Base-by-base conservation (phyloP, 2,797 vertebrate species). In the Betta splendens region DNA sequence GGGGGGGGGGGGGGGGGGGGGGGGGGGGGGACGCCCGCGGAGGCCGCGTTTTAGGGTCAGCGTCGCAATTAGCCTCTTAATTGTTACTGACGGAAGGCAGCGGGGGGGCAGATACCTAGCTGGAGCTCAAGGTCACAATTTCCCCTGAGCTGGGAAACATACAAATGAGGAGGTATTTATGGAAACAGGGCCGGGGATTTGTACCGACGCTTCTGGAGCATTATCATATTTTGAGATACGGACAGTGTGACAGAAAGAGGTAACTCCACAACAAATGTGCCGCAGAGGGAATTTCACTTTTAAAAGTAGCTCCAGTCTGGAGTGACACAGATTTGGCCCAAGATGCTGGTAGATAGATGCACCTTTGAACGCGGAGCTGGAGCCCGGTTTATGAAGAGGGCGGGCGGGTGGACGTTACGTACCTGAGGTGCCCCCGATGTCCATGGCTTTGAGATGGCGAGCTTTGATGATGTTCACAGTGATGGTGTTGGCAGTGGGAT, bases 401-500 rank as follows among this genome's bases (percentile, higher is more conserved):
- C 39, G 44, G 42, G 31, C 50, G 33, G 44, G 20, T 40, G 25
- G 38, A 38, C 58, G 35, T 39, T 60, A 31, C 39, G 4, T 90
- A 98, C 97, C 97, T 94, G 97, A 98, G 6, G 97, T 98, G 77
- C 97, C 97, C 61, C 97, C 97, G 31, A 99, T 98, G 87, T 98
- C 97, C 97, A 98, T 98, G 94, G 97, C 97, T 97, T 98, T 99
- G 85, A 99, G 94, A 89, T 99, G 95, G 40, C 97, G 92, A 0
- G 95, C 97, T 93, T 99, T 99, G 90, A 98, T 99, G 89, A 98
- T 98, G 86, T 95, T 98, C 86, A 99, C 96, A 87, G 96, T 95
- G 79, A 99, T 98, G 90, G 92, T 98, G 89, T 99, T 99, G 86
- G 94, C 94, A 1, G 95, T 95, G 72, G 97, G 97, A 82, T 98